A percentile compares a stretch with the other conserved stretches of the same genome.
Evolutionary conservation across 2,113 vertebrate species (phyloP).

Genomic region (Halcyon senegalensis): DNA sequence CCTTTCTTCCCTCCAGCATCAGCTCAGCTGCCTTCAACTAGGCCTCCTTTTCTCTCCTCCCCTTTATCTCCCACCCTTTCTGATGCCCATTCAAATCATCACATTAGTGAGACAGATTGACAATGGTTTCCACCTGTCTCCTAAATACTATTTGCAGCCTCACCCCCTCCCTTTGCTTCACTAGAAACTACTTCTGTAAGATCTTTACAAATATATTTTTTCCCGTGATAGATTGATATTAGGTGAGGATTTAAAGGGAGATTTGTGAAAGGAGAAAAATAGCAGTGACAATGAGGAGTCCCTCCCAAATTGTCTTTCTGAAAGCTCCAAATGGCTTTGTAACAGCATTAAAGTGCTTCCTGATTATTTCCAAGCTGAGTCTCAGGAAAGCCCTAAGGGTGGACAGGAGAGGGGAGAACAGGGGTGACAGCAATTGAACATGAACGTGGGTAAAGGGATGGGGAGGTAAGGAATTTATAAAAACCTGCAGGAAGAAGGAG

Average conservation of each 20-base stretch:
- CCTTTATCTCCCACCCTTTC: not conserved
- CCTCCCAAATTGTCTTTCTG: not conserved
- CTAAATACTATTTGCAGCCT: not conserved
- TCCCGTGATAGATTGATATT: not conserved
- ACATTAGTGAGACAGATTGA: not conserved
- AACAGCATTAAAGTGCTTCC: constrained; percentile 13
- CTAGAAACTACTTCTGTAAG: not conserved
- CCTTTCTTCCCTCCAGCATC: not conserved
- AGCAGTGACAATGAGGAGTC: not conserved
- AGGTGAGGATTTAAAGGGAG: not conserved
- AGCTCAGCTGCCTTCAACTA: not conserved
- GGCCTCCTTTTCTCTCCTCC: not conserved
- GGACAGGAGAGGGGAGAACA: not conserved
- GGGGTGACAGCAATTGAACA: not conserved
- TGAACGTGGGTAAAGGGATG: not conserved
- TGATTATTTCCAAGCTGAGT: not conserved
- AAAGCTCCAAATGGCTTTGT: constrained; percentile 26
- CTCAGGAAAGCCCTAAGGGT: not conserved
- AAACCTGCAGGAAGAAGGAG: not conserved
- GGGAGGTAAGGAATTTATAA: not conserved
- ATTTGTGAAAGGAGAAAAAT: not conserved
- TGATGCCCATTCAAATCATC: not conserved
- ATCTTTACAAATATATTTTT: not conserved
- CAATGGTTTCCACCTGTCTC: not conserved
- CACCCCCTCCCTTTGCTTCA: not conserved